These are phyloP conservation scores for Coronaproctus castanopsis DNA, from an alignment of 2,888 invertebrate genomes.

Conservation along the genomic window DNA sequence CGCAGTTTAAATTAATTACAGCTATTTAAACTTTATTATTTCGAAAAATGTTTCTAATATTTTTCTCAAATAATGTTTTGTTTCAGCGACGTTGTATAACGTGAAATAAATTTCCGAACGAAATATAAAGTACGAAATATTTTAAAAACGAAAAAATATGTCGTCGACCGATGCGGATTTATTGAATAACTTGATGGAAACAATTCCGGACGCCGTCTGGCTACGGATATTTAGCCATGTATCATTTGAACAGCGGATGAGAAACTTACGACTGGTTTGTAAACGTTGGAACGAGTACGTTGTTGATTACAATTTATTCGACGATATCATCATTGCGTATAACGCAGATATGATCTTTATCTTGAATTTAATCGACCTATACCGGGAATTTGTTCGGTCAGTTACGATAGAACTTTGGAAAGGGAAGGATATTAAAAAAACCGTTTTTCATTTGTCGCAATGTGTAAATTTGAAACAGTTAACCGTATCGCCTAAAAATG, in stretches of 20 bases:
- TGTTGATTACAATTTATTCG: background rate
- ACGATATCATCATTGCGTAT: background rate
- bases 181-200: no score
- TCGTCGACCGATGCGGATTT: no score
- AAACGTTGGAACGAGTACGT: background rate
- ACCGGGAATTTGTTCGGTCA: background rate
- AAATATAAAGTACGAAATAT: no score
- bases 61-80: no score
- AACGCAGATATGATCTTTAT: background rate
- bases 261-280: background rate
- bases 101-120: no score
- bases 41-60: no score
- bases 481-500: no score
- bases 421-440: background rate
- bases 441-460: background rate
- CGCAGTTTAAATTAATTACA: no score
- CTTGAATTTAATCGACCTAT: background rate
- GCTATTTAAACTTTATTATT: no score
- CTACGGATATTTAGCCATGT: background rate
- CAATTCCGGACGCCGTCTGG: background rate
- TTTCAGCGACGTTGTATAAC: no score
- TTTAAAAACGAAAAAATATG: no score
- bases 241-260: background rate
- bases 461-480: background rate
- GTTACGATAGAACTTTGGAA: background rate